Evolutionary conservation across 2,888 invertebrate species (phyloP).

Genomic region (Leptopilina syphax): DNA sequence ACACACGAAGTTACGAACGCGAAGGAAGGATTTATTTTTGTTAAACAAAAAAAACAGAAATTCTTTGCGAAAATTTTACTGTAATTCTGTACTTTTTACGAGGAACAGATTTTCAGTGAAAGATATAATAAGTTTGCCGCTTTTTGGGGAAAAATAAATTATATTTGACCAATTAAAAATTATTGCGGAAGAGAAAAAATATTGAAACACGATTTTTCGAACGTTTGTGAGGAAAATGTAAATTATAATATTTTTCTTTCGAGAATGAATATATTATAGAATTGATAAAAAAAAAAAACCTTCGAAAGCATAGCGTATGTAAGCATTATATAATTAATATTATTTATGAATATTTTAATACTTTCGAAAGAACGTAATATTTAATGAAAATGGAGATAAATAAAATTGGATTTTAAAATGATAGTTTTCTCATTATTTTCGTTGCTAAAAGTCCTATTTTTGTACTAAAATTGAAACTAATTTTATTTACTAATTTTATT

Average conservation of each 20-base stretch:
- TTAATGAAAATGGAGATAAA: constrained; percentile 62
- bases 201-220: neutral
- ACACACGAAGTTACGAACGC: neutral
- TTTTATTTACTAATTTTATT: no score
- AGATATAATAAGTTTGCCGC: neutral
- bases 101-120: neutral
- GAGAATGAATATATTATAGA: neutral
- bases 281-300: neutral
- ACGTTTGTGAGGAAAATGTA: neutral
- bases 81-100: neutral
- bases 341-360: constrained; percentile 75
- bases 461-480: no score
- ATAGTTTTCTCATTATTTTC: neutral
- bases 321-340: constrained; percentile 70
- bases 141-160: neutral
- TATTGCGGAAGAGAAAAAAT: neutral
- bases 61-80: neutral
- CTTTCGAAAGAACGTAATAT: constrained; percentile 66
- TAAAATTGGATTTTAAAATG: constrained; percentile 40
- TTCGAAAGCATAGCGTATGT: constrained; percentile 65
- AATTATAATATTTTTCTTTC: constrained; percentile 45
- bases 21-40: no score
- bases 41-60: no score
- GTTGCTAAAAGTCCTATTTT: neutral
- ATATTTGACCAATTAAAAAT: neutral